Conservation (phyloP, 2,797 vertebrate genomes). For the Labeo calbasu region DNA sequence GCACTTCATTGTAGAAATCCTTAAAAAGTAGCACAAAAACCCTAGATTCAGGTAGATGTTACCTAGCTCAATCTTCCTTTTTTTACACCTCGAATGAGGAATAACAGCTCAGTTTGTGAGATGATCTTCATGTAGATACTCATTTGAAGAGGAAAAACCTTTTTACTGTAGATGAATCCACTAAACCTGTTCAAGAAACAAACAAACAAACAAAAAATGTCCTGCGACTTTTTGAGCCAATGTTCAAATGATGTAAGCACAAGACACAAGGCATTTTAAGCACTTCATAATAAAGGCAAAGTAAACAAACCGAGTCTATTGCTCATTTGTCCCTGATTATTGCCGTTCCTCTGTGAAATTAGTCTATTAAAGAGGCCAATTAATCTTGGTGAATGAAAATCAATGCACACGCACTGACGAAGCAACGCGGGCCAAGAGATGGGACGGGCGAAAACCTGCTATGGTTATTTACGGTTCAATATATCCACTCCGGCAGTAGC, state of each 20-base stretch:
- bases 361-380: constrained; percentile 59
- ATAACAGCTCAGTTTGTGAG: constrained; percentile 78
- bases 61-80: constrained; percentile 85
- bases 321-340: constrained; percentile 67
- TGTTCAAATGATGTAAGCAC: constrained; percentile 89
- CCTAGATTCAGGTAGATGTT: constrained; percentile 88
- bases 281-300: constrained; percentile 90
- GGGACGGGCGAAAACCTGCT: constrained; percentile 36
- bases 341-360: constrained; percentile 61
- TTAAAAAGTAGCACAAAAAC: constrained; percentile 88
- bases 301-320: constrained; percentile 73
- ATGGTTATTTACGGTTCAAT: constrained; percentile 32
- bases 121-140: constrained; percentile 79
- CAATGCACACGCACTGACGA: constrained; percentile 59
- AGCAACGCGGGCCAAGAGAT: constrained; percentile 41
- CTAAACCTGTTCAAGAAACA: constrained; percentile 78
- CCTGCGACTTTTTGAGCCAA: constrained; percentile 81
- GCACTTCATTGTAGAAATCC: constrained; percentile 84
- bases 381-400: constrained; percentile 63
- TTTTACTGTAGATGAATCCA: constrained; percentile 84
- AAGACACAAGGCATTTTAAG: constrained; percentile 88
- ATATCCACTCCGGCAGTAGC: constrained; percentile 19
- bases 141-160: constrained; percentile 77
- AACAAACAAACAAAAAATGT: constrained; percentile 63
- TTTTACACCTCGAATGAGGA: constrained; percentile 81